Conservation (phyloP, 2,888 invertebrate genomes). For the Chydorus sphaericus region DNA sequence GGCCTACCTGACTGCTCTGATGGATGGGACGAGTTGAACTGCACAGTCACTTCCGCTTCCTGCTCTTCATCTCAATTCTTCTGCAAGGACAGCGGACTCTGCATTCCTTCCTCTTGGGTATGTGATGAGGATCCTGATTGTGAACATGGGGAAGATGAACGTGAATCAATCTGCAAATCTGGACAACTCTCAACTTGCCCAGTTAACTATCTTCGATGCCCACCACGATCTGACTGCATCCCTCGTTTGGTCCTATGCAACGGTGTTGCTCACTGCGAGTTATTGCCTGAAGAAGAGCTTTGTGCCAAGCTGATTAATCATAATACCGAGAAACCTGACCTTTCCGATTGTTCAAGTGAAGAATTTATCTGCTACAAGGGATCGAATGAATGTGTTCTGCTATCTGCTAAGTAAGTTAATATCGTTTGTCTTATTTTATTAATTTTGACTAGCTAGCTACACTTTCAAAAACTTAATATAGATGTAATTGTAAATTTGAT, state of each 20-base stretch:
- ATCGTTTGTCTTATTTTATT: not conserved
- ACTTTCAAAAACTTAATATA: not conserved
- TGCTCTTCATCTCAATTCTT: constrained; percentile 40
- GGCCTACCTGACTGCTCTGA: constrained; percentile 40
- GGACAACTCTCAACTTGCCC: not conserved
- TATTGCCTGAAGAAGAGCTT: not conserved
- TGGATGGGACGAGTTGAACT: constrained; percentile 39
- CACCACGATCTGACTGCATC: not conserved
- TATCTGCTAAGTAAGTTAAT: not conserved
- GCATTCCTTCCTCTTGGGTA: constrained; percentile 28
- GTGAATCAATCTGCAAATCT: not conserved
- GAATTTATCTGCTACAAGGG: constrained; percentile 3
- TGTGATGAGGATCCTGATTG: constrained; percentile 45
- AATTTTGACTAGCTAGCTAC: too few species aligned
- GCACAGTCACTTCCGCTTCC: constrained; percentile 27
- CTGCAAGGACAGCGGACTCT: constrained; percentile 38
- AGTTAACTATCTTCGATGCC: not conserved
- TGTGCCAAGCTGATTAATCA: not conserved
- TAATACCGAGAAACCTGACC: not conserved
- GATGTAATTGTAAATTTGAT: constrained; percentile 15
- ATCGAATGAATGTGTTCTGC: not conserved
- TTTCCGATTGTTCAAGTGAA: not conserved
- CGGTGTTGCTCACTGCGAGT: constrained; percentile 1
- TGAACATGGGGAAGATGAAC: constrained; percentile 41
- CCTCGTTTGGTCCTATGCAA: constrained; percentile 7